phyloP scores from a whole-genome alignment of 2,113 vertebrate species.

The Caranx melampygus region DNA sequence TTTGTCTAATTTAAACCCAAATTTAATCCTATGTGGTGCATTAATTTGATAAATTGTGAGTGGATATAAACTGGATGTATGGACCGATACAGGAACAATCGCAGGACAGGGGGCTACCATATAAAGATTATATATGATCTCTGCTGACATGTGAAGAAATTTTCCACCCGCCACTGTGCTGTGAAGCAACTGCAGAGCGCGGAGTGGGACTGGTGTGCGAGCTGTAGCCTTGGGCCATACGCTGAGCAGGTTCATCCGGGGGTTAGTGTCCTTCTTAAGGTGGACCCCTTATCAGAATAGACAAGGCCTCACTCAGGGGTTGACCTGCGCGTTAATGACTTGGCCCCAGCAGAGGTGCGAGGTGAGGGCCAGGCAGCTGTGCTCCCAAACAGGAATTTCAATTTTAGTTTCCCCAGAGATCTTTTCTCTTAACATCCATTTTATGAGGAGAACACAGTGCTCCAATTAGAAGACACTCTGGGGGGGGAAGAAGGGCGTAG shows the following conservation, averaged over 20 bases:
- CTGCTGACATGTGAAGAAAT: background rate
- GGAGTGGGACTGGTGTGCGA: background rate
- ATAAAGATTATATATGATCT: constrained; percentile 1
- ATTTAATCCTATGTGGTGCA: background rate
- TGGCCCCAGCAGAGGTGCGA: constrained; percentile 57
- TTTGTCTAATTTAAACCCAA: background rate
- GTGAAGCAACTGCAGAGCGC: constrained; percentile 8
- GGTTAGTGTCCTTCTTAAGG: constrained; percentile 66
- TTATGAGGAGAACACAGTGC: constrained; percentile 63
- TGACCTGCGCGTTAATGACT: constrained; percentile 60
- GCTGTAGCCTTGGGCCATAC: constrained; percentile 50
- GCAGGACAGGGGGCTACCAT: background rate
- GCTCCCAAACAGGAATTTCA: constrained; percentile 53
- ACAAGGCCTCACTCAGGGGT: constrained; percentile 58
- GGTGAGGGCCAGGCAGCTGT: constrained; percentile 43
- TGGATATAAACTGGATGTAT: background rate
- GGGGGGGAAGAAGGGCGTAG: constrained; percentile 23
- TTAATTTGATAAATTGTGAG: background rate
- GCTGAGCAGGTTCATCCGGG: constrained; percentile 60
- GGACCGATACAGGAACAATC: background rate
- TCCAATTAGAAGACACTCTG: constrained; percentile 68
- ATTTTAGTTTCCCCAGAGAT: constrained; percentile 53
- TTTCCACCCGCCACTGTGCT: constrained; percentile 8
- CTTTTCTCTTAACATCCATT: constrained; percentile 59
- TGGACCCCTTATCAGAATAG: constrained; percentile 69